A percentile compares a stretch with the other conserved stretches of the same genome.
Evolutionary conservation across 2,797 vertebrate genomes (phyloP).

Genomic region (Thripadectes ignobilis): DNA sequence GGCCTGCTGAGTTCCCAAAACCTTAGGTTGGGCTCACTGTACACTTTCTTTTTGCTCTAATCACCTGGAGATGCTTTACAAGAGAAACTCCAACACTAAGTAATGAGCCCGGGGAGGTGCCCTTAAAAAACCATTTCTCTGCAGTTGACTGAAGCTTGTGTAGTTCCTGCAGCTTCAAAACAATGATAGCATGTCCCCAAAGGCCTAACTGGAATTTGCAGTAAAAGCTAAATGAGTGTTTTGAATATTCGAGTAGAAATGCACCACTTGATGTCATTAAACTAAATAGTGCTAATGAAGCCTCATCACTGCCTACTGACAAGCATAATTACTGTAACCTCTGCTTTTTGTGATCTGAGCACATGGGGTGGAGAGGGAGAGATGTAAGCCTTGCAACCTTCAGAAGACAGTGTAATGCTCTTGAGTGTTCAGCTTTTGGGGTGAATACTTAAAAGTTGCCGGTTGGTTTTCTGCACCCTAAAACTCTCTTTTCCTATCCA

Average conservation of each 20-base stretch:
- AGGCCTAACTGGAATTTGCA: not conserved
- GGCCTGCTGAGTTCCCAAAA: not conserved
- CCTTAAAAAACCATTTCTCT: not conserved
- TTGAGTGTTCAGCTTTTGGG: not conserved
- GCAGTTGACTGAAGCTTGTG: not conserved
- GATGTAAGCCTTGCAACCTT: not conserved
- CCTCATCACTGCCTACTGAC: not conserved
- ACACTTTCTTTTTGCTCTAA: not conserved
- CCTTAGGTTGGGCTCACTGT: not conserved
- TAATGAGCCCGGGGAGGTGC: not conserved
- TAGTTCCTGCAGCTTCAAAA: constrained; percentile 24
- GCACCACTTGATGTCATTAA: constrained; percentile 6
- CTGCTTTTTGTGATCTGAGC: not conserved
- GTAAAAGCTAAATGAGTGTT: not conserved
- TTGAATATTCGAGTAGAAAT: not conserved
- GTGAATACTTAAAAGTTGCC: not conserved
- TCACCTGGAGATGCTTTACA: not conserved
- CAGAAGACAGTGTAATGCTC: not conserved
- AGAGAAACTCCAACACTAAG: not conserved
- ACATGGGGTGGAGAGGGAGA: not conserved
- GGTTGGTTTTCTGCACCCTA: not conserved
- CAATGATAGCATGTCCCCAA: not conserved
- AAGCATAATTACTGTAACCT: not conserved
- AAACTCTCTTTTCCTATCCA: not conserved
- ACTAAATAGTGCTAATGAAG: constrained; percentile 15